Evolutionary conservation across 2,797 vertebrate genomes (phyloP).

Genomic region (Gymnoscopelus braueri): DNA sequence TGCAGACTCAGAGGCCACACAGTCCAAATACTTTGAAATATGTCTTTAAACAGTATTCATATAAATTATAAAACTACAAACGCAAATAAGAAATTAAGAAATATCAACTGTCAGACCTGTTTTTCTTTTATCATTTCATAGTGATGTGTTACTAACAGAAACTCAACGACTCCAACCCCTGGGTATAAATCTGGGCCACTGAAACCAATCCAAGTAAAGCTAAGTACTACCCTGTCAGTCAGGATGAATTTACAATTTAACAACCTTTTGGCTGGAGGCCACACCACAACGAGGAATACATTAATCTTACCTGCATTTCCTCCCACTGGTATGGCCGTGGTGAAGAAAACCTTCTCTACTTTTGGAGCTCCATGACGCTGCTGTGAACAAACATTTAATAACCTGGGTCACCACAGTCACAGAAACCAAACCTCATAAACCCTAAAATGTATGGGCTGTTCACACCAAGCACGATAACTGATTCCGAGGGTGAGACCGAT

Average conservation of each 20-base stretch:
- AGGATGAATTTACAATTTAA: constrained; percentile 11
- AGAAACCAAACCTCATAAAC: background rate
- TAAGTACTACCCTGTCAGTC: background rate
- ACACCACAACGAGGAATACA: constrained; percentile 11
- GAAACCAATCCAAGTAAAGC: constrained; percentile 1
- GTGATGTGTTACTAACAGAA: too few relatives aligned
- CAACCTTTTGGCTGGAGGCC: constrained; percentile 2
- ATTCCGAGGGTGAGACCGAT: too few relatives aligned
- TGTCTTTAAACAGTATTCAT: too few relatives aligned
- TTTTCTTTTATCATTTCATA: background rate
- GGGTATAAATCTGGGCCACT: background rate
- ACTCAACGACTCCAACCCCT: background rate
- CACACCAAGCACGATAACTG: too few relatives aligned
- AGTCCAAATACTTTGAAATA: too few relatives aligned
- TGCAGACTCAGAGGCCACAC: too few relatives aligned
- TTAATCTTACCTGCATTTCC: constrained; percentile 88
- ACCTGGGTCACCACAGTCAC: background rate
- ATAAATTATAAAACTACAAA: too few relatives aligned
- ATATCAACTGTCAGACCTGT: too few relatives aligned
- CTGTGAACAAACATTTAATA: constrained; percentile 52
- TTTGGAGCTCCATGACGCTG: constrained; percentile 89
- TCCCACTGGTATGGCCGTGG: constrained; percentile 95
- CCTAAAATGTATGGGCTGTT: too few relatives aligned
- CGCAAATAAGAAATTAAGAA: too few relatives aligned
- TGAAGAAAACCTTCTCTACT: constrained; percentile 98